Conservation (phyloP, 2,888 invertebrate genomes). For the Galerucella nymphaeae region DNA sequence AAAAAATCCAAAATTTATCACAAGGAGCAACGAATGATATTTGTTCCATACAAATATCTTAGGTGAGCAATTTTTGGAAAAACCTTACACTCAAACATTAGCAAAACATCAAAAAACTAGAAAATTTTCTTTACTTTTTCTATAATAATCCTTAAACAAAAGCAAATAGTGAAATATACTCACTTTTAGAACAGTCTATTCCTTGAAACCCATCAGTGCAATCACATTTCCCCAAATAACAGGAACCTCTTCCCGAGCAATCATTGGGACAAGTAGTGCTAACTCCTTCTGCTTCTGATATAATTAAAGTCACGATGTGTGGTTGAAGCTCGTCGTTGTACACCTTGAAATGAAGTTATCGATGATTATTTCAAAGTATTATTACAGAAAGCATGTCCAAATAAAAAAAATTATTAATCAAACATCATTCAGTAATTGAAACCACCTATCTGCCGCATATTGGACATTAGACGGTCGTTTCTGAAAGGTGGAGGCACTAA, state of each 20-base stretch:
- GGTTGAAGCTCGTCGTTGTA: conserved; percentile 93
- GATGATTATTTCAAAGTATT: too few relatives aligned
- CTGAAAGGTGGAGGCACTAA: conserved; percentile 15
- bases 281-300: conserved; percentile 89
- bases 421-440: conserved; percentile 8
- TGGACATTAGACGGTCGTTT: conserved; percentile 10
- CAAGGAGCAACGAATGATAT: too few relatives aligned
- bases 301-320: conserved; percentile 85
- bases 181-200: conserved; percentile 84
- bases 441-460: conserved; percentile 12
- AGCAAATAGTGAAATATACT: conserved; percentile 56
- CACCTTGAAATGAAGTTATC: conserved; percentile 61
- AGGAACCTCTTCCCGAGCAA: conserved; percentile 91
- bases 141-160: too few relatives aligned
- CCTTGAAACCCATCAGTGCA: conserved; percentile 93
- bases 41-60: too few relatives aligned
- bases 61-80: too few relatives aligned
- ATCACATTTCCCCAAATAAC: conserved; percentile 92
- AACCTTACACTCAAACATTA: too few relatives aligned
- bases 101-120: too few relatives aligned
- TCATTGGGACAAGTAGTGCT: conserved; percentile 93
- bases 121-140: too few relatives aligned
- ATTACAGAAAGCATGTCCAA: too few relatives aligned
- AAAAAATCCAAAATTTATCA: too few relatives aligned
- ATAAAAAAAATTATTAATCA: neutral